Conservation (phyloP, 2,888 invertebrate genomes). For the Actias luna region DNA sequence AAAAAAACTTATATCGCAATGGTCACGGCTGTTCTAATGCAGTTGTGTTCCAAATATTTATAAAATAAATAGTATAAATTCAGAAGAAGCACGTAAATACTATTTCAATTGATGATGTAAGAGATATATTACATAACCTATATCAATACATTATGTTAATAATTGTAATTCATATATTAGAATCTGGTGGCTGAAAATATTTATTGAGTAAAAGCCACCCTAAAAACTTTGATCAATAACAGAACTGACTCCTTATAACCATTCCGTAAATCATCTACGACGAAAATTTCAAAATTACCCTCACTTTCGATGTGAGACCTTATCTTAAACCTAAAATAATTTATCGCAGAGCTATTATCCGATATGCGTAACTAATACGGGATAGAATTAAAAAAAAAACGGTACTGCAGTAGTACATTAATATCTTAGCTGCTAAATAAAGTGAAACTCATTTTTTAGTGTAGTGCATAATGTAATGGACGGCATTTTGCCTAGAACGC, state of each 20-base stretch:
- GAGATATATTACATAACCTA: background rate
- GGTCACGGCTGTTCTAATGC: too few species aligned
- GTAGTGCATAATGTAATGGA: too few species aligned
- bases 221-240: conserved; percentile 37
- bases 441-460: too few species aligned
- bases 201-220: conserved; percentile 15
- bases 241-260: conserved; percentile 42
- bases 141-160: background rate
- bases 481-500: too few species aligned
- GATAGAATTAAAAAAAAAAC: conserved; percentile 47
- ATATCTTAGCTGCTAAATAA: background rate
- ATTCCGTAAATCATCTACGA: conserved; percentile 61
- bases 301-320: conserved; percentile 52
- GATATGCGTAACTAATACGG: conserved; percentile 76
- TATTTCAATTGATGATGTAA: background rate
- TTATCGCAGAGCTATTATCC: conserved; percentile 66
- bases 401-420: conserved; percentile 33
- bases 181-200: conserved; percentile 2
- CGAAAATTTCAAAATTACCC: conserved; percentile 49
- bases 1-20: too few species aligned
- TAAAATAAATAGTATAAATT: too few species aligned
- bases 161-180: background rate
- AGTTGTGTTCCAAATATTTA: too few species aligned
- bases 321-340: conserved; percentile 58
- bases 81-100: background rate